These are phyloP conservation scores for Bergia puertoricense DNA, from an alignment of 92 coral and sea anemone genomes.

Conservation along the genomic window DNA sequence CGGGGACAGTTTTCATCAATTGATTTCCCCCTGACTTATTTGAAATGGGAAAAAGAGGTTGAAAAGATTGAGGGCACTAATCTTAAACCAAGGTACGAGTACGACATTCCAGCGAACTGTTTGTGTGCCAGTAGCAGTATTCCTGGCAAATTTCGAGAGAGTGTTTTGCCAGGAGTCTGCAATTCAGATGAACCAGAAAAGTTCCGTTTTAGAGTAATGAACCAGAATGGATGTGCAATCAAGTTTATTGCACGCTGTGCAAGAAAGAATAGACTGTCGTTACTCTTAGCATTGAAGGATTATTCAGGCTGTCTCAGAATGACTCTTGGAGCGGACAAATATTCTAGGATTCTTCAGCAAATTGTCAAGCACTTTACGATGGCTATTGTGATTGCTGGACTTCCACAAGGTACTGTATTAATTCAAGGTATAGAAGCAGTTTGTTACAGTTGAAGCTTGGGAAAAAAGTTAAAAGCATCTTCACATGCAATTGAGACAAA, in stretches of 20 bases:
- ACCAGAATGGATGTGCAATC: constrained; percentile 41
- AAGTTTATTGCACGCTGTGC: background rate
- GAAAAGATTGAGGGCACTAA: background rate
- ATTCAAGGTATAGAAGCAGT: too few relatives aligned
- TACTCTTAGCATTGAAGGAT: background rate
- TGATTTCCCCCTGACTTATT: background rate
- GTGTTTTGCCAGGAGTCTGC: background rate
- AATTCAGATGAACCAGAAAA: background rate
- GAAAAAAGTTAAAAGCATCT: too few relatives aligned
- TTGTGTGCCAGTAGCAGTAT: background rate
- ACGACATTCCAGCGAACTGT: background rate
- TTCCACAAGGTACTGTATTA: constrained; percentile 17
- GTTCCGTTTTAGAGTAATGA: constrained; percentile 15
- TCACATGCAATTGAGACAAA: too few relatives aligned
- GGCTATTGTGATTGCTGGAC: constrained; percentile 20
- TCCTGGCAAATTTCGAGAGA: background rate
- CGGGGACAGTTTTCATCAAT: background rate
- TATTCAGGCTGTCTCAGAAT: background rate
- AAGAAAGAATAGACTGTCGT: background rate
- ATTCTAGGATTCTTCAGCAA: background rate
- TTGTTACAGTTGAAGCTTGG: too few relatives aligned
- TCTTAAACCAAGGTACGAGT: background rate
- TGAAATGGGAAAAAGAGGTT: background rate
- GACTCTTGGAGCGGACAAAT: background rate
- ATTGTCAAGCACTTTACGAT: constrained; percentile 22